Evolutionary conservation across 2,888 invertebrate species (phyloP).

Genomic region (Nasonovia ribisnigri): DNA sequence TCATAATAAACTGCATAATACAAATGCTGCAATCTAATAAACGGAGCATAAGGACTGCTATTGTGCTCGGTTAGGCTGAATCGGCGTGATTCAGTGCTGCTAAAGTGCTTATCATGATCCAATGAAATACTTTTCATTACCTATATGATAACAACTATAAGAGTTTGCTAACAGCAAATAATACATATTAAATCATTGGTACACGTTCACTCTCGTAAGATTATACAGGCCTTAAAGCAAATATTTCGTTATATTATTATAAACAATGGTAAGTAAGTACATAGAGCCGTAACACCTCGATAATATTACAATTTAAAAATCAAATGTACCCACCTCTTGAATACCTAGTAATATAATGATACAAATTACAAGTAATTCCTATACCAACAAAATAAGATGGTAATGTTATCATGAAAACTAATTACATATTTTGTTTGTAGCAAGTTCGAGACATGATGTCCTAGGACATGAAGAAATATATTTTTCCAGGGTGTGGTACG

Average conservation of each 20-base stretch:
- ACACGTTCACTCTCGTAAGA: neutral
- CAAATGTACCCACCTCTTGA: neutral
- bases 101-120: conserved; percentile 50
- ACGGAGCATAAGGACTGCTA: conserved; percentile 28
- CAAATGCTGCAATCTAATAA: conserved; percentile 49
- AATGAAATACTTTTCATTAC: conserved; percentile 33
- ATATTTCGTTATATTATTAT: conserved; percentile 15
- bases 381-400: neutral
- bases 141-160: conserved; percentile 28
- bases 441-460: neutral
- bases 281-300: neutral
- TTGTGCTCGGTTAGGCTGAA: neutral
- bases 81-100: neutral
- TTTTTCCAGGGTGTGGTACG: conserved; percentile 21
- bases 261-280: neutral
- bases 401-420: neutral
- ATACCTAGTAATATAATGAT: neutral
- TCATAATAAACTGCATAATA: neutral
- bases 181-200: neutral
- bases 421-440: neutral
- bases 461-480: conserved; percentile 25
- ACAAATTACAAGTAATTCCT: neutral
- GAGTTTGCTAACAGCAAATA: conserved; percentile 4
- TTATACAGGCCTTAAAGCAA: neutral
- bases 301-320: neutral